Evolutionary conservation across 2,113 vertebrate genomes (phyloP), one percentile per base, ranked within the genome.

Genomic region (Dunckerocampus dactyliophorus): DNA sequence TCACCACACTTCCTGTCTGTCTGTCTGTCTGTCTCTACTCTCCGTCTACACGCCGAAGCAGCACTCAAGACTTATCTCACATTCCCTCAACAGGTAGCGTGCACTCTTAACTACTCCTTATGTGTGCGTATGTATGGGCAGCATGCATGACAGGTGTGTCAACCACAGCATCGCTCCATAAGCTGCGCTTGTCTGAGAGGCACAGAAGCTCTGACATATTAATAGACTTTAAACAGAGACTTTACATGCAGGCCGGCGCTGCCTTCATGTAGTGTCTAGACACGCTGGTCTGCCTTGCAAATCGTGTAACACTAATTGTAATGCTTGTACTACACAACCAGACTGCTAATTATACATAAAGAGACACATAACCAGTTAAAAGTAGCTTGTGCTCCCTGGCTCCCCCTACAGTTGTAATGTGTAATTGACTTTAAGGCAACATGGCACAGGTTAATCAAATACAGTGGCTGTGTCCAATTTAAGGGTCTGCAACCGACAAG

Each of bases 31-130:
- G 67, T 68, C 67, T 67, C 74, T 68, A 72, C 76, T 85, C 82
- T 85, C n/a, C n/a, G 51, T 42, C 37, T 56, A 55, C 34, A 89
- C 81, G 88, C 85, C 81, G 81, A 88, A 87, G 77, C 81, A 65
- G 79, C 80, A 65, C 65, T 66, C 6, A 15, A 66, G 70, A 57
- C 72, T 72, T 59, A 50, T 72, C 72, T 81, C 72, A 74, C 71
- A 80, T 85, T 83, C 75, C 82, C 57, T 62, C 46, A 71, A 82
- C 74, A 76, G 82, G 79, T 74, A 76, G 67, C 66, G 58, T 14
- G 7, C 59, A 45, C 63, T 68, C 62, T 11, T 61, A 54, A 63
- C 47, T 59, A 63, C 43, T 59, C 20, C 81, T 67, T 50, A 16
- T 56, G 34, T 39, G 56, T 43, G 45, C 21, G 52, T 63, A 65